Conservation (phyloP, 2,797 vertebrate species). For the Channa striata region DNA sequence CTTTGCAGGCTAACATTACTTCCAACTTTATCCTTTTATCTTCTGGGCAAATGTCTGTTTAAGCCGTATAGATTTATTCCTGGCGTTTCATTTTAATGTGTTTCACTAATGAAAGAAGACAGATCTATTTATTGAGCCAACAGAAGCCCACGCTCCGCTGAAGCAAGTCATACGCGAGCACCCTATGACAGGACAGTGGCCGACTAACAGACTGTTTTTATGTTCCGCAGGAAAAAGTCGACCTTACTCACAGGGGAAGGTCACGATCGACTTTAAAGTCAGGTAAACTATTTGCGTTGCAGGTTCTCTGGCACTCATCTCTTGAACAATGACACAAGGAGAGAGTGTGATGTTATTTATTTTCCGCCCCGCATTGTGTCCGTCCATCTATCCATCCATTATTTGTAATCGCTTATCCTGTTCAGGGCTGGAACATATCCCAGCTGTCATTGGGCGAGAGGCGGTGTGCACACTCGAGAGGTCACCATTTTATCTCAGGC, state of each 20-base stretch:
- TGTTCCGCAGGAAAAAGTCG: slow-evolving; percentile 10
- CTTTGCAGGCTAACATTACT: slow-evolving; percentile 43
- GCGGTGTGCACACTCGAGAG: too few relatives aligned
- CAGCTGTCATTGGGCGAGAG: too few relatives aligned
- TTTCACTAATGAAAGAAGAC: slow-evolving; percentile 47
- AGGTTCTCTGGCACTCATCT: background rate
- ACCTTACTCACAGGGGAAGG: slow-evolving; percentile 33
- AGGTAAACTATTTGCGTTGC: background rate
- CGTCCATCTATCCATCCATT: background rate
- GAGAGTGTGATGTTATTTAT: background rate
- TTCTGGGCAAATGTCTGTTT: slow-evolving; percentile 17
- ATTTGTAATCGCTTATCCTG: too few relatives aligned
- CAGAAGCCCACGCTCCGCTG: slow-evolving; percentile 8
- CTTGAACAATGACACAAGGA: background rate
- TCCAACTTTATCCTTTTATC: slow-evolving; percentile 16
- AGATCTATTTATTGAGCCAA: slow-evolving; percentile 33
- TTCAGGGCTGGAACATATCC: too few relatives aligned
- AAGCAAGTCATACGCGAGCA: slow-evolving; percentile 38
- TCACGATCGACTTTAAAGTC: slow-evolving; percentile 4
- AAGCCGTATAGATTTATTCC: slow-evolving; percentile 53
- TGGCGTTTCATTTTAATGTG: slow-evolving; percentile 58
- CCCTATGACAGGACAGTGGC: slow-evolving; percentile 35
- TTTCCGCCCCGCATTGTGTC: background rate
- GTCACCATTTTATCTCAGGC: too few relatives aligned
- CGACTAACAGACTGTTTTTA: slow-evolving; percentile 32